Base-by-base conservation (phyloP, 2,797 vertebrate genomes). In the Erpetoichthys calabaricus region DNA sequence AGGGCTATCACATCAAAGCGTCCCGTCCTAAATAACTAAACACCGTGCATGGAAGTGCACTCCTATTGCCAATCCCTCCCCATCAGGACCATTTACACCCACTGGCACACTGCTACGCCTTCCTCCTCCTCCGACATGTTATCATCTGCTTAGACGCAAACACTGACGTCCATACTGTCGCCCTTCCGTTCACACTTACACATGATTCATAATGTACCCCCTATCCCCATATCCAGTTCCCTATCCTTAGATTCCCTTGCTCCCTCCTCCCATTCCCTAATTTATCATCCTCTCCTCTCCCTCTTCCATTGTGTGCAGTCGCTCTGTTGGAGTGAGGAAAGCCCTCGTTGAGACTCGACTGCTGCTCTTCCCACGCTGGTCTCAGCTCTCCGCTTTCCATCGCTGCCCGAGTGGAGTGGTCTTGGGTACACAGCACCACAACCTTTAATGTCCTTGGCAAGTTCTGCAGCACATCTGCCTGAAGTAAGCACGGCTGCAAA, bases 401-500 rank as follows among this genome's bases (percentile, higher is more conserved):
- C 7, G 69, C 74, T 80, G 75, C 77, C 63, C 69, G 68, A 62
- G 67, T 66, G 55, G 45, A 67, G 59, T 59, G 45, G 63, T 63
- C 62, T 59, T 45, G 57, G 7, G 47, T 49, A 7, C 7, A 49
- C 7, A n/a, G 47, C 47, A 7, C 47, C n/a, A 3, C 42, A 42
- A n/a, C 4, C 65, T 60, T 81, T 89, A 97, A 78, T 91, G 94
- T 65, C 93, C 92, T 79, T 97, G 95, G 86, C 95, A 99, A 50
- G 94, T 99, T 82, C 94, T 95, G 81, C 94, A 99, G 84, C 95
- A 99, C 94, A 98, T 98, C 80, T 99, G 94, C 85, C 94, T 89
- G 85, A 99, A 98, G 82, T 99, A 99, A 61, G 90, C 80, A 62
- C 95, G 84, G 82, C 88, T 96, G 88, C 95, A 98, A 85, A 99